phyloP scores from a whole-genome alignment of 2,888 invertebrate species.

The Spodoptera exigua region DNA sequence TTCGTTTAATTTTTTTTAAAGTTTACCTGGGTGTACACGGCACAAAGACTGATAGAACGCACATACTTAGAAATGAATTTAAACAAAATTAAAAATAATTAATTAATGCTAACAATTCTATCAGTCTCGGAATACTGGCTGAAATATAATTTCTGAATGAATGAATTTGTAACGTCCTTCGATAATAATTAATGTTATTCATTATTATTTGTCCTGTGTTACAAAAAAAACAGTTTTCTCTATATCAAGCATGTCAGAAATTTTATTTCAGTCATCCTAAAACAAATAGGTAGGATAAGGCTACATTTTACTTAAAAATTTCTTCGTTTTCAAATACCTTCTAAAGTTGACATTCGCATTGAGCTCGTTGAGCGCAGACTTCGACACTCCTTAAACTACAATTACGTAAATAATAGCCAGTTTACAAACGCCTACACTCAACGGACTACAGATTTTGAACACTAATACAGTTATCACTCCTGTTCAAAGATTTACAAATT shows the following conservation, averaged over 20 bases:
- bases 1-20: not conserved
- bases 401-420: slow-evolving; percentile 47
- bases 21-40: slow-evolving; percentile 40
- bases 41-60: slow-evolving; percentile 47
- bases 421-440: slow-evolving; percentile 39
- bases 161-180: slow-evolving; percentile 14
- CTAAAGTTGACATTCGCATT: slow-evolving; percentile 33
- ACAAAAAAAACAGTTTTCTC: slow-evolving; percentile 29
- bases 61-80: slow-evolving; percentile 28
- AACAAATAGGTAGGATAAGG: slow-evolving; percentile 52
- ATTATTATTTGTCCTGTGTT: slow-evolving; percentile 13
- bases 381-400: slow-evolving; percentile 45
- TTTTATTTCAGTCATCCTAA: slow-evolving; percentile 57
- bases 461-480: slow-evolving; percentile 47
- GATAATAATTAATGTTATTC: slow-evolving; percentile 27
- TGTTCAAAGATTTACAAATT: slow-evolving; percentile 38
- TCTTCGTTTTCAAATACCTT: slow-evolving; percentile 18
- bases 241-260: slow-evolving; percentile 49
- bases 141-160: slow-evolving; percentile 57
- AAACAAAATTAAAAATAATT: slow-evolving; percentile 44
- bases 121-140: slow-evolving; percentile 58
- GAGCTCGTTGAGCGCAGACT: slow-evolving; percentile 22
- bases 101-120: slow-evolving; percentile 52
- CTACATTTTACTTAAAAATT: slow-evolving; percentile 43
- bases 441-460: slow-evolving; percentile 43